Evolutionary conservation across 1,140 invertebrate genomes (phyloP).

Genomic region (Amyelois transitella): DNA sequence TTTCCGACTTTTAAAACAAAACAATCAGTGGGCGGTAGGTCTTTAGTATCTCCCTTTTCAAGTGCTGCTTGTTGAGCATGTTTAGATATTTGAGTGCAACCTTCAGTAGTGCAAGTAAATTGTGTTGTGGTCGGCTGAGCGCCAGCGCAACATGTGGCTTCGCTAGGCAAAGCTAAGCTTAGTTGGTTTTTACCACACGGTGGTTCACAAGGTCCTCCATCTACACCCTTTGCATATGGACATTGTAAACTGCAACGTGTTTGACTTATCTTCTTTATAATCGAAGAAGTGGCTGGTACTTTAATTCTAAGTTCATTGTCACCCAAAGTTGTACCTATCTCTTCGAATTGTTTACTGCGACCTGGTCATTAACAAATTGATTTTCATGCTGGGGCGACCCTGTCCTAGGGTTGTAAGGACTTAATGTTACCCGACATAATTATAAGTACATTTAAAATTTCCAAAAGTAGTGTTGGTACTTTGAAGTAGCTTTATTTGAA

Average conservation of each 20-base stretch:
- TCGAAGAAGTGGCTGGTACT: conserved; percentile 49
- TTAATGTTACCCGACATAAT: not conserved
- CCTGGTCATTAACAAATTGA: conserved; percentile 61
- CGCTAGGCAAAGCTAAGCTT: conserved; percentile 47
- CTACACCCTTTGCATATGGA: conserved; percentile 38
- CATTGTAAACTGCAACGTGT: conserved; percentile 57
- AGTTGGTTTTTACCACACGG: conserved; percentile 66
- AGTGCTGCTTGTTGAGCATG: conserved; percentile 37
- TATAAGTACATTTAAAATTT: conserved; percentile 1
- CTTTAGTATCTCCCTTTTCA: conserved; percentile 40
- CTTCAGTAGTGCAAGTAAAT: conserved; percentile 61
- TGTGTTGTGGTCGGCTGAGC: conserved; percentile 49
- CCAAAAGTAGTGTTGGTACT: no score
- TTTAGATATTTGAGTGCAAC: conserved; percentile 46
- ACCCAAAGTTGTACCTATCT: conserved; percentile 54
- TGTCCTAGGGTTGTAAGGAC: not conserved
- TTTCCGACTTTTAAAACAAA: conserved; percentile 67
- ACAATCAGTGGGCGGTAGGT: conserved; percentile 40
- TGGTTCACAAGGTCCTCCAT: conserved; percentile 38
- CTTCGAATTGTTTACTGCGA: conserved; percentile 62
- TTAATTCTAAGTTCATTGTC: conserved; percentile 66
- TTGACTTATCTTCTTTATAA: conserved; percentile 68
- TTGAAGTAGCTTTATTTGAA: no score
- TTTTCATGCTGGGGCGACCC: conserved; percentile 24
- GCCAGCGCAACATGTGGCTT: conserved; percentile 45